Evolutionary conservation across 1,140 invertebrate genomes (phyloP).

Genomic region (Aporrectodea caliginosa): DNA sequence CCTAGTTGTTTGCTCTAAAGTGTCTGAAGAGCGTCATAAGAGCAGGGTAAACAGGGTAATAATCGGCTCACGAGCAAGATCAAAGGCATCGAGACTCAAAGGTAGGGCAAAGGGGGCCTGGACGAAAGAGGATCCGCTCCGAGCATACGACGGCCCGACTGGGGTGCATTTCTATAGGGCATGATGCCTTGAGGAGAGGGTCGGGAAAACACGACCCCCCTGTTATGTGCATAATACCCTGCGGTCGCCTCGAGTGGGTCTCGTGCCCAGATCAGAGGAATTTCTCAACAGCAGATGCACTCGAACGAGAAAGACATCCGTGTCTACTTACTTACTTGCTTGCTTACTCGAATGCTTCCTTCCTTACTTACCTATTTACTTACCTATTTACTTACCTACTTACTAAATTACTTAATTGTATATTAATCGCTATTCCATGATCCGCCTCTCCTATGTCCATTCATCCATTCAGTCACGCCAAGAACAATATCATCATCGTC

Average conservation of each 20-base stretch:
- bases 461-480: background rate
- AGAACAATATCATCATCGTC: too few relatives aligned
- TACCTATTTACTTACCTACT: background rate
- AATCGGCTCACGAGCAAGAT: background rate
- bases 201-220: background rate
- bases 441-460: background rate
- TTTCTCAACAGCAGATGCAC: background rate
- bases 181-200: background rate
- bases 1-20: background rate
- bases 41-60: background rate
- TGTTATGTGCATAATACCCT: background rate
- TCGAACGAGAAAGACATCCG: too few relatives aligned
- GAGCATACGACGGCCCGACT: background rate
- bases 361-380: background rate
- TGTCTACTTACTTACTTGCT: background rate
- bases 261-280: background rate
- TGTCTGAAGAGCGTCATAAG: background rate
- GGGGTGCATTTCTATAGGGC: background rate
- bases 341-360: background rate
- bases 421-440: background rate
- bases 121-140: too few relatives aligned
- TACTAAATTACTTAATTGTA: background rate
- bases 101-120: too few relatives aligned
- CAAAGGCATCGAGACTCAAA: background rate
- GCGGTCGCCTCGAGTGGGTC: background rate